These are phyloP conservation scores for Drosophila miranda DNA, from an alignment of 1,140 invertebrate species.

Conservation along the genomic window DNA sequence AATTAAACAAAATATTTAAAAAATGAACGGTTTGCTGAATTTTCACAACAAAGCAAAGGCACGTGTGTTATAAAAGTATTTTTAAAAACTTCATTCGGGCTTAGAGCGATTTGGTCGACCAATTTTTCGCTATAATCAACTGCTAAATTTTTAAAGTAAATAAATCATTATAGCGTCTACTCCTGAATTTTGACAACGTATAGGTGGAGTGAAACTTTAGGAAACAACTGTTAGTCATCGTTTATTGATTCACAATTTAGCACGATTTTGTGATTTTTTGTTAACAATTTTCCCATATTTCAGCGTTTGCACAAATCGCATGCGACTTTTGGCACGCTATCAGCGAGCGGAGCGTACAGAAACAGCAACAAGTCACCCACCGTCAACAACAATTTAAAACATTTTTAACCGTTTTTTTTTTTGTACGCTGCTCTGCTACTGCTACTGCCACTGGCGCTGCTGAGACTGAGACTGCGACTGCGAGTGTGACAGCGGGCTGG, in stretches of 20 bases:
- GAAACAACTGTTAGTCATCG: constrained; percentile 38
- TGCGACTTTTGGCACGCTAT: constrained; percentile 57
- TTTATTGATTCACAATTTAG: constrained; percentile 63
- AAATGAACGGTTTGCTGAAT: constrained; percentile 19
- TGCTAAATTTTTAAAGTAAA: constrained; percentile 14
- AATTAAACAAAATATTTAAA: constrained; percentile 50
- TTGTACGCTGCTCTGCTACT: constrained; percentile 1
- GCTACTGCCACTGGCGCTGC: constrained; percentile 20
- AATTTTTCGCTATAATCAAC: constrained; percentile 5
- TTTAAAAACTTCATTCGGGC: constrained; percentile 22
- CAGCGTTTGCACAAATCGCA: constrained; percentile 46
- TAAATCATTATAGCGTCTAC: constrained; percentile 13
- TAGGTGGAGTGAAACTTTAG: constrained; percentile 1
- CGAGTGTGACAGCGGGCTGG: constrained; percentile 13
- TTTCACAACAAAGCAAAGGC: constrained; percentile 9
- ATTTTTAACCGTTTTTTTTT: constrained; percentile 65
- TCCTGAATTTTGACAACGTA: constrained; percentile 7
- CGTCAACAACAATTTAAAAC: constrained; percentile 66
- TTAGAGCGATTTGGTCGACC: not conserved
- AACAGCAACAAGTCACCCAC: constrained; percentile 24
- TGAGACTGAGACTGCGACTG: constrained; percentile 10
- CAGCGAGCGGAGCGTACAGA: constrained; percentile 35
- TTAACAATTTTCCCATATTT: constrained; percentile 33
- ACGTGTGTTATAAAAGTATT: constrained; percentile 29
- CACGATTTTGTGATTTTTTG: constrained; percentile 63